Percentiles rank a stretch among this genome's conserved stretches.
Evolutionary conservation across 2,797 vertebrate genomes (phyloP).

Genomic region (Mastacembelus armatus): DNA sequence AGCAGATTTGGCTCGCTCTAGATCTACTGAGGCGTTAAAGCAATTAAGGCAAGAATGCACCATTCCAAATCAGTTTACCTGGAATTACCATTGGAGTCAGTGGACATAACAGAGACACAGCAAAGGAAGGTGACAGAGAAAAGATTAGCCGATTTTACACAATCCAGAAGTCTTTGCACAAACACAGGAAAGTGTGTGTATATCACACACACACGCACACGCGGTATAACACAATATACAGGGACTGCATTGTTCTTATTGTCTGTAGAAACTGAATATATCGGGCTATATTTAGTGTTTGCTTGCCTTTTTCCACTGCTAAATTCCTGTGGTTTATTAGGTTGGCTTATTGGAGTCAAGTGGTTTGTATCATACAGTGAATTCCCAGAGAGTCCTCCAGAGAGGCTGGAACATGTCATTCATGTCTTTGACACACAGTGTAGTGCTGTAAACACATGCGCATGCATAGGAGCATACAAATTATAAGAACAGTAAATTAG

Average conservation of each 20-base stretch:
- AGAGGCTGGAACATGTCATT: constrained; percentile 5
- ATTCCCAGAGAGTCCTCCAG: too few species aligned
- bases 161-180: constrained; percentile 5
- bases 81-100: constrained; percentile 29
- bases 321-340: constrained; percentile 53
- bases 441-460: too few species aligned
- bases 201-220: too few species aligned
- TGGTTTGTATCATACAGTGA: constrained; percentile 31
- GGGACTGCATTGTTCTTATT: not conserved
- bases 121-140: constrained; percentile 12
- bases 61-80: constrained; percentile 60
- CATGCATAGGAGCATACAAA: not conserved
- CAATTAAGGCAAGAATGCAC: constrained; percentile 57
- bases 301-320: not conserved
- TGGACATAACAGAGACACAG: constrained; percentile 15
- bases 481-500: not conserved
- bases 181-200: too few species aligned
- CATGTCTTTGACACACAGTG: too few species aligned
- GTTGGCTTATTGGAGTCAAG: constrained; percentile 65
- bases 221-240: not conserved
- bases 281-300: constrained; percentile 30
- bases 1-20: constrained; percentile 27
- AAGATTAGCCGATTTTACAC: constrained; percentile 28
- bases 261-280: too few species aligned
- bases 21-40: constrained; percentile 20